Conservation (phyloP, 2,888 invertebrate genomes). For the Ornithoptera alexandrae region DNA sequence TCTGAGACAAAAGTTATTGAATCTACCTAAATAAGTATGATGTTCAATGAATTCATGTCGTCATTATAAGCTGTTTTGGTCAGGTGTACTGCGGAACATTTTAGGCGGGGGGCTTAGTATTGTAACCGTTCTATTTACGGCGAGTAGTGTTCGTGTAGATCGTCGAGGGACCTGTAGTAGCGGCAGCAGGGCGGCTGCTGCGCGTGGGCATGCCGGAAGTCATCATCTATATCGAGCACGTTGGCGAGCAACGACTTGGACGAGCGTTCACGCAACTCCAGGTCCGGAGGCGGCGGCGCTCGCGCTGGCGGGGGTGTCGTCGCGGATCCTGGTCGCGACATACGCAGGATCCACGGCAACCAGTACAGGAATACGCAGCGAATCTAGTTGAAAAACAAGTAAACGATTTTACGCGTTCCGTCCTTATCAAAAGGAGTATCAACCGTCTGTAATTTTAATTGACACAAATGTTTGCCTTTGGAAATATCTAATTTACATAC, state of each 20-base stretch:
- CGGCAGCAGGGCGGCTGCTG: conserved; percentile 87
- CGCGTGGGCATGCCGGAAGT: conserved; percentile 90
- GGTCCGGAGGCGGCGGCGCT: conserved; percentile 88
- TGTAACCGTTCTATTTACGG: conserved; percentile 79
- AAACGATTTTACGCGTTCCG: not conserved
- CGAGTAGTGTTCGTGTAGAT: conserved; percentile 81
- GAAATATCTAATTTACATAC: not conserved
- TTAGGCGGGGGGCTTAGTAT: conserved; percentile 73
- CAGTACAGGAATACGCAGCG: conserved; percentile 96
- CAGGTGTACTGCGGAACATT: conserved; percentile 74
- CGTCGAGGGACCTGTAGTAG: conserved; percentile 86
- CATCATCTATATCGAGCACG: conserved; percentile 98
- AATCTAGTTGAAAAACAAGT: conserved; percentile 78
- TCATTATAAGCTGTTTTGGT: conserved; percentile 63
- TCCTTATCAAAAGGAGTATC: not conserved
- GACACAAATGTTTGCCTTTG: no score
- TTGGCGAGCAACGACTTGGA: conserved; percentile 97
- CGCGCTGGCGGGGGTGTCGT: conserved; percentile 83
- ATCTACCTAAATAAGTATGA: conserved; percentile 43
- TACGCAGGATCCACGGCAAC: conserved; percentile 97
- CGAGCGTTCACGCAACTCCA: conserved; percentile 93
- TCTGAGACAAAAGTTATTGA: conserved; percentile 36
- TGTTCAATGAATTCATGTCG: conserved; percentile 41
- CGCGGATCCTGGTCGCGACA: conserved; percentile 87
- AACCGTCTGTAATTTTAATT: no score